Percentiles rank a stretch among this genome's conserved stretches.
phyloP scores from a whole-genome alignment of 1,140 invertebrate genomes.

The Alviniconcha marisindica region DNA sequence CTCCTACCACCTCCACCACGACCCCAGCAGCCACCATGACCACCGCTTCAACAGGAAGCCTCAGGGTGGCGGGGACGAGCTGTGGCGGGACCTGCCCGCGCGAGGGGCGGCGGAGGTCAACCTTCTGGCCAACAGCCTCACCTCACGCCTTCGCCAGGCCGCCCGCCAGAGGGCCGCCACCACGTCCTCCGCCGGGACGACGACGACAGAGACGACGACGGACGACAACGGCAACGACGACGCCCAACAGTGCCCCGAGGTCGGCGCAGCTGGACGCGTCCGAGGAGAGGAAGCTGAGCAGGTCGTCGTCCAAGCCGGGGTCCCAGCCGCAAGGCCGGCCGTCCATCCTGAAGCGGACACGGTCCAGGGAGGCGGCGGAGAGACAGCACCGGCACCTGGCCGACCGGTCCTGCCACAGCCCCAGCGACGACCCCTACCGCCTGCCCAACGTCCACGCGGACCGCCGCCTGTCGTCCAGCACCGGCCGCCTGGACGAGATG shows the following conservation, averaged over 20 bases:
- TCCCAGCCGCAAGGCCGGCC: neutral
- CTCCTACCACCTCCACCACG: neutral
- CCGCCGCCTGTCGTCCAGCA: neutral
- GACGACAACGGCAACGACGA: neutral
- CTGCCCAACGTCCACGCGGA: neutral
- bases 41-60: constrained; percentile 7
- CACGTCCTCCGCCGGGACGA: neutral
- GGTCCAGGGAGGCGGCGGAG: neutral
- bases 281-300: neutral
- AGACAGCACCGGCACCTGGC: neutral
- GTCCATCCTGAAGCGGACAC: constrained; percentile 20
- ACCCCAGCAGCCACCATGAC: neutral
- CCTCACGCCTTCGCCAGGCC: constrained; percentile 51
- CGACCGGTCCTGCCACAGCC: neutral
- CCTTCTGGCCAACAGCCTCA: constrained; percentile 59
- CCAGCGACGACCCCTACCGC: neutral
- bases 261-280: neutral
- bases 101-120: constrained; percentile 47
- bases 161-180: constrained; percentile 41
- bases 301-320: neutral
- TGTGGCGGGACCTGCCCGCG: neutral
- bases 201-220: neutral
- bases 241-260: neutral
- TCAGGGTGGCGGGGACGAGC: neutral
- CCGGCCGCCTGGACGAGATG: neutral